These are phyloP conservation scores for Enteromius unitaeniatus DNA, from an alignment of 2,797 vertebrate genomes.

Conservation along the genomic window DNA sequence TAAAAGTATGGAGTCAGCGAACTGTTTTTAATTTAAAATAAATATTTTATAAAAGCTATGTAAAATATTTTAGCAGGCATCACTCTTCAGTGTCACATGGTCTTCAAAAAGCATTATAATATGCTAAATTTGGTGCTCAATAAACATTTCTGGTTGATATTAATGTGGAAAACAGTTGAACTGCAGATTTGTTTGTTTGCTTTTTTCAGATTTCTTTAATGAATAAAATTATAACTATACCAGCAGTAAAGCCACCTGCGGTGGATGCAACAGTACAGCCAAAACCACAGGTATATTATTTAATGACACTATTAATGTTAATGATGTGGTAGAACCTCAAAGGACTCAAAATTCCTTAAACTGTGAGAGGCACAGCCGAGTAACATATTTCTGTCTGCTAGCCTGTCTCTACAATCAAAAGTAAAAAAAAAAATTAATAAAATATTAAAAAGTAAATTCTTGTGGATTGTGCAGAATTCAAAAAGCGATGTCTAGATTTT, in stretches of 20 bases:
- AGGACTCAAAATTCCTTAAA: not conserved
- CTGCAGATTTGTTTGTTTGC: not conserved
- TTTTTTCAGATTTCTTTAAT: not conserved
- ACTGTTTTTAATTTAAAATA: not conserved
- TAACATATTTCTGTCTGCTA: not conserved
- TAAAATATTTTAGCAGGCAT: not conserved
- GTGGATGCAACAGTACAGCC: conserved; percentile 4
- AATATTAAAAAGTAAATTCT: not conserved
- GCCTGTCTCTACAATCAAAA: not conserved
- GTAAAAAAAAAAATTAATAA: not conserved
- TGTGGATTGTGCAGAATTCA: not conserved
- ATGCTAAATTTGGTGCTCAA: not conserved
- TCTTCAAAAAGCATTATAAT: not conserved
- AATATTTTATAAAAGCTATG: not conserved
- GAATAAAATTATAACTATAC: not conserved
- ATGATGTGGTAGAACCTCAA: conserved; percentile 19
- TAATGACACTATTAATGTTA: conserved; percentile 11
- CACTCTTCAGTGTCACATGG: not conserved
- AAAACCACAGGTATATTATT: conserved; percentile 31
- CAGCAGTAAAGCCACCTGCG: conserved; percentile 6
- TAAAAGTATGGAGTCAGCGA: not conserved
- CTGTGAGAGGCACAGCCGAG: not conserved
- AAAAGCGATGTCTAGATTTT: not conserved
- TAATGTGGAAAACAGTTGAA: not conserved
- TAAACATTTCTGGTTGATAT: not conserved